A percentile compares a stretch with the other conserved stretches of the same genome.
phyloP scores from a whole-genome alignment of 1,140 invertebrate species.

The Dryas iulia region DNA sequence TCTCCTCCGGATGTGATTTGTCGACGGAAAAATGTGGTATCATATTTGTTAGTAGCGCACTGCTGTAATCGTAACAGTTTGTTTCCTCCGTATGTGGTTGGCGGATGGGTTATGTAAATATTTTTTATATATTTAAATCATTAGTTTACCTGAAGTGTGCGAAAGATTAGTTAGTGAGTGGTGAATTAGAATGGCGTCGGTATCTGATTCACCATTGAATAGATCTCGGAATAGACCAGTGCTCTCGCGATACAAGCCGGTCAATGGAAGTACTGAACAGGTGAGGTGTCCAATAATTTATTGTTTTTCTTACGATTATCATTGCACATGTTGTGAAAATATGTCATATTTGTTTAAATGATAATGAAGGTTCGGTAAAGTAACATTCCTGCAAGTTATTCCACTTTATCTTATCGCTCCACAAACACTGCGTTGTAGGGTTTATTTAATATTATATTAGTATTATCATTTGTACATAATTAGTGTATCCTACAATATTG shows the following conservation, averaged over 20 bases:
- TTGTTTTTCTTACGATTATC: neutral
- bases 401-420: slow-evolving; percentile 33
- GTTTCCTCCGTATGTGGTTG: slow-evolving; percentile 60
- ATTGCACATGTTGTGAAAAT: neutral
- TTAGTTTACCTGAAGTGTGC: slow-evolving; percentile 26
- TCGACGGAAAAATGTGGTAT: slow-evolving; percentile 76
- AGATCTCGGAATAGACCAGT: slow-evolving; percentile 66
- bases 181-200: slow-evolving; percentile 54
- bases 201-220: slow-evolving; percentile 62
- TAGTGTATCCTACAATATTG: slow-evolving; percentile 23
- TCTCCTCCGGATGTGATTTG: slow-evolving; percentile 78
- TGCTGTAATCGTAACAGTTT: slow-evolving; percentile 66
- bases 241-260: slow-evolving; percentile 59
- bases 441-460: slow-evolving; percentile 22
- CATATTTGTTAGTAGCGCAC: slow-evolving; percentile 56
- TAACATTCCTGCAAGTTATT: slow-evolving; percentile 2
- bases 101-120: slow-evolving; percentile 50
- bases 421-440: slow-evolving; percentile 20
- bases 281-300: slow-evolving; percentile 41
- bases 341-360: neutral
- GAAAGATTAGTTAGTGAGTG: slow-evolving; percentile 32
- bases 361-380: neutral
- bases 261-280: slow-evolving; percentile 50
- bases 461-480: slow-evolving; percentile 25
- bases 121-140: slow-evolving; percentile 31